Base-by-base conservation (phyloP, 2,113 vertebrate species). In the Suncus etruscus region DNA sequence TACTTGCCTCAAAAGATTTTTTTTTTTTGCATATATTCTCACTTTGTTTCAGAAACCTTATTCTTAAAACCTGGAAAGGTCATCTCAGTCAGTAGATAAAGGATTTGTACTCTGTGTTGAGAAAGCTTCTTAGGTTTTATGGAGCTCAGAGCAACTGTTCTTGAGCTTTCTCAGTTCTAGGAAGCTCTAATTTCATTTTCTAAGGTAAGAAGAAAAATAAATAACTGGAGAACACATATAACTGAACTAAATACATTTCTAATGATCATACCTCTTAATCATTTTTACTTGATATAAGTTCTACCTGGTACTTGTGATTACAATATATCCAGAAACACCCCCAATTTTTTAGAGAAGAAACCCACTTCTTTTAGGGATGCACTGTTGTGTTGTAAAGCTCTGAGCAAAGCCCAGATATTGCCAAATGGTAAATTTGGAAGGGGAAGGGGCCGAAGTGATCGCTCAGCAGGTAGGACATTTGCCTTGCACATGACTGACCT, bases 21-120 rank as follows among this genome's bases (percentile, higher is more conserved):
- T 32, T 48, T 75, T 27, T 22, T 4, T 32, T 63, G 12, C 27
- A 27, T 48, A n/a, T 58, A 24, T 47, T 69, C 29, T 92, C 51
- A 80, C 5, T 91, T 87, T 83, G 22, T 39, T 91, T 61, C 31
- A 90, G 87, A 87, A 15, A 83, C 29, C 83, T 86, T 88, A 70
- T 78, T 87, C 47, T 70, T 90, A 85, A 94, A 84, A 83, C 6
- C 54, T 47, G 24, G 72, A 48, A 79, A 80, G 11, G 25, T 63
- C 61, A 31, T 3, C 4, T 76, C n/a, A 77, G 32, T 48, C 20
- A 83, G 22, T 3, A 66, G 39, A 87, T 25, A 84, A 31, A 70
- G 75, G 47, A 73, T 88, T 50, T 65, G 31, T 47, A 31, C 51
- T 50, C 63, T 73, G 66, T 61, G 45, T 63, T 76, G 75, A 78